These are phyloP conservation scores for Schlechtendalia chinensis DNA, from an alignment of 1,140 invertebrate species.

Conservation along the genomic window DNA sequence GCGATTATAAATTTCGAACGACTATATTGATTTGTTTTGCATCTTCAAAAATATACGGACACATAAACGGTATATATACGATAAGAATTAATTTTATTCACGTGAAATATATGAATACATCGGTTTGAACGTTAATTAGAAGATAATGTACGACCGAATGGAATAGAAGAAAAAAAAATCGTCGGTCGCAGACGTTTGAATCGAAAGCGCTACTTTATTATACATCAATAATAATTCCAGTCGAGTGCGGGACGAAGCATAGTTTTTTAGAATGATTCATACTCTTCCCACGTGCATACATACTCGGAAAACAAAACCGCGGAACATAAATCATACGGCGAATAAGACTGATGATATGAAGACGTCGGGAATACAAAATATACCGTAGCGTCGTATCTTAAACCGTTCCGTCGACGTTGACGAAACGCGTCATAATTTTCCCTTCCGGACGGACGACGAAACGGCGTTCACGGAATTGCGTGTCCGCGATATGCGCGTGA, in stretches of 20 bases:
- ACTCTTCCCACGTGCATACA: background rate
- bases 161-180: background rate
- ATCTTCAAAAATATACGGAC: too few species aligned
- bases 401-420: background rate
- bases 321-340: background rate
- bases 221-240: background rate
- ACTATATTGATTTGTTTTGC: too few species aligned
- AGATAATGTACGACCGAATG: background rate
- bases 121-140: background rate
- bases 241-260: background rate
- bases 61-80: too few species aligned
- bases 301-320: background rate
- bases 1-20: too few species aligned
- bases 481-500: too few species aligned
- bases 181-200: background rate
- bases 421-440: background rate
- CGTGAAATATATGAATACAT: too few species aligned
- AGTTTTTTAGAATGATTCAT: slow-evolving; percentile 5
- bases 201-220: background rate
- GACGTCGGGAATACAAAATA: background rate
- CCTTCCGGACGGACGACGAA: background rate
- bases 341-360: background rate
- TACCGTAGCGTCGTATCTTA: too few species aligned
- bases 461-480: background rate
- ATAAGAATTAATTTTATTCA: too few species aligned